phyloP scores from a whole-genome alignment of 2,797 vertebrate genomes.

The Artibeus jamaicensis region DNA sequence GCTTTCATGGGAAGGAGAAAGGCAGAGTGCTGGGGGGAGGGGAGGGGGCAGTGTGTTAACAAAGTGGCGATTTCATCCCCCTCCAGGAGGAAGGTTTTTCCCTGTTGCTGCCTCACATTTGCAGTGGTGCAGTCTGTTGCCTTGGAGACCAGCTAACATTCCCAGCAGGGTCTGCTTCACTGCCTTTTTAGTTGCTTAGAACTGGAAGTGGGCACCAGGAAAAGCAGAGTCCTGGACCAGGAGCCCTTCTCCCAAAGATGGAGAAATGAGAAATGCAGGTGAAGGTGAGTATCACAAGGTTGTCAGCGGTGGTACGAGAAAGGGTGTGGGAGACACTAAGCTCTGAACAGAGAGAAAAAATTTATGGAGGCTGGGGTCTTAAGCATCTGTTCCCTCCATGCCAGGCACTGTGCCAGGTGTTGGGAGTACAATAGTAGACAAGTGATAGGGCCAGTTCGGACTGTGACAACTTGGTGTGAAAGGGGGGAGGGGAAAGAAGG shows the following conservation, averaged over 20 bases:
- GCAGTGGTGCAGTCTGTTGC: neutral
- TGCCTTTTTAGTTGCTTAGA: neutral
- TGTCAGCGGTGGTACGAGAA: neutral
- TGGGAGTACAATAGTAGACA: neutral
- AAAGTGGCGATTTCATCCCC: neutral
- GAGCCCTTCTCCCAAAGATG: neutral
- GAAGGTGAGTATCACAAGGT: neutral
- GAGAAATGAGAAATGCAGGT: neutral
- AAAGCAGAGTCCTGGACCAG: neutral
- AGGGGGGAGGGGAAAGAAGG: neutral
- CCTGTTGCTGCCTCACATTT: neutral
- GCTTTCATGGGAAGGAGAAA: neutral
- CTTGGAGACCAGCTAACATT: conserved; percentile 44
- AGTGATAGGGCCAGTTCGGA: neutral
- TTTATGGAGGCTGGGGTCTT: neutral
- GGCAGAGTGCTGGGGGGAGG: neutral
- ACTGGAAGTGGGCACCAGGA: neutral
- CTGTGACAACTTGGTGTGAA: neutral
- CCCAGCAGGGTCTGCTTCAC: neutral
- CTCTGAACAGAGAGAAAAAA: neutral
- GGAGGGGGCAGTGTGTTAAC: neutral
- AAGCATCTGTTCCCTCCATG: neutral
- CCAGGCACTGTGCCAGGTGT: neutral
- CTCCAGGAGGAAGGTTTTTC: neutral
- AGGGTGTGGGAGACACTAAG: neutral